Percentiles rank a stretch among this genome's conserved stretches.
Conservation (phyloP, 2,797 vertebrate species). For the Prionace glauca region DNA sequence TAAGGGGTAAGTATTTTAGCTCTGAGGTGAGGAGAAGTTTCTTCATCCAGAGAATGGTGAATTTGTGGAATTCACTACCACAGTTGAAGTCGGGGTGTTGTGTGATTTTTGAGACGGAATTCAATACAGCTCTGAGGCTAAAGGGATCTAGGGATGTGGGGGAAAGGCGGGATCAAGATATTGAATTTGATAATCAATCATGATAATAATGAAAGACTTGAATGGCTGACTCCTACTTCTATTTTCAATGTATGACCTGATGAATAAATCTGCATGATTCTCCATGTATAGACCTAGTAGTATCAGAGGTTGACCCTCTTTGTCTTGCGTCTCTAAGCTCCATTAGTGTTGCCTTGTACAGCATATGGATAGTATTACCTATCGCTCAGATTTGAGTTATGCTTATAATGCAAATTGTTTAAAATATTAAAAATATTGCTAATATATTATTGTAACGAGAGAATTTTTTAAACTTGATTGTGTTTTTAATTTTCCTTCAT, state of each 20-base stretch:
- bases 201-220: no score
- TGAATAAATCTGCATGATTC: background rate
- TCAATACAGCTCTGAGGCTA: no score
- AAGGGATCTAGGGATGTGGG: no score
- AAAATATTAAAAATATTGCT: background rate
- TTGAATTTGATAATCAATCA: no score
- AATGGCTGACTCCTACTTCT: no score
- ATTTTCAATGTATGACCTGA: background rate
- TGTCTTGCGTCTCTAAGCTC: background rate
- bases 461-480: background rate
- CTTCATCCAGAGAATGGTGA: no score
- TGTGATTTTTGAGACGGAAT: no score
- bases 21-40: no score
- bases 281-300: background rate
- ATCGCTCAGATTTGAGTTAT: background rate
- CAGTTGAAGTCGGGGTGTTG: no score
- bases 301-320: background rate
- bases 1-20: no score
- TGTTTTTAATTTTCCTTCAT: conserved; percentile 4
- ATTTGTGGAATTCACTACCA: no score
- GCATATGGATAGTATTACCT: background rate
- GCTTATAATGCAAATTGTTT: background rate
- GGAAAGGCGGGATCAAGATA: no score
- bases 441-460: background rate
- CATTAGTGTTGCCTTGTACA: background rate